Conservation (phyloP, 2,113 vertebrate genomes). For the Sprattus sprattus region DNA sequence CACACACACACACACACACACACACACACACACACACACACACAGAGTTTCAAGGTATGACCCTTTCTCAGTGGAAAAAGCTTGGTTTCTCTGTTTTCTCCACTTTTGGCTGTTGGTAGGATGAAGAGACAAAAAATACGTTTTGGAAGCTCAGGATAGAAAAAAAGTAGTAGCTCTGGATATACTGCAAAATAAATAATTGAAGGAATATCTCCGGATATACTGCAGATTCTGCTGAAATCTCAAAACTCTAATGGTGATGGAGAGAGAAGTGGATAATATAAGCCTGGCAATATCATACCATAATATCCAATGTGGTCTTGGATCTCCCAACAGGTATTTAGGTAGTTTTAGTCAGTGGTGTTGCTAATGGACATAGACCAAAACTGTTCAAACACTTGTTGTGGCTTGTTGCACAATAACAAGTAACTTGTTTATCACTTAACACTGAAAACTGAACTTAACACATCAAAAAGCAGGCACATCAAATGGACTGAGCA, state of each 20-base stretch:
- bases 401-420: neutral
- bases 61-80: neutral
- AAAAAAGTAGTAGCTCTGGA: neutral
- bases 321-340: neutral
- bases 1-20: no score
- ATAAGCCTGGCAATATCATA: neutral
- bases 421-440: neutral
- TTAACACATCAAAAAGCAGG: neutral
- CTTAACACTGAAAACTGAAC: neutral
- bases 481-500: neutral
- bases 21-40: no score
- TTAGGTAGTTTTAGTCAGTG: neutral
- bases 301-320: neutral
- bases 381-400: neutral
- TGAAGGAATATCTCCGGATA: neutral
- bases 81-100: neutral
- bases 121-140: neutral
- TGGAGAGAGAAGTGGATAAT: neutral
- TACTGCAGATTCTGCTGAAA: neutral
- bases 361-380: neutral
- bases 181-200: neutral
- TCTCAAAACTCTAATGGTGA: neutral
- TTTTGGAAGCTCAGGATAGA: neutral
- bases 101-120: neutral
- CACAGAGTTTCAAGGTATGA: neutral